phyloP scores from a whole-genome alignment of 2,888 invertebrate species.

The Parnassius apollo region DNA sequence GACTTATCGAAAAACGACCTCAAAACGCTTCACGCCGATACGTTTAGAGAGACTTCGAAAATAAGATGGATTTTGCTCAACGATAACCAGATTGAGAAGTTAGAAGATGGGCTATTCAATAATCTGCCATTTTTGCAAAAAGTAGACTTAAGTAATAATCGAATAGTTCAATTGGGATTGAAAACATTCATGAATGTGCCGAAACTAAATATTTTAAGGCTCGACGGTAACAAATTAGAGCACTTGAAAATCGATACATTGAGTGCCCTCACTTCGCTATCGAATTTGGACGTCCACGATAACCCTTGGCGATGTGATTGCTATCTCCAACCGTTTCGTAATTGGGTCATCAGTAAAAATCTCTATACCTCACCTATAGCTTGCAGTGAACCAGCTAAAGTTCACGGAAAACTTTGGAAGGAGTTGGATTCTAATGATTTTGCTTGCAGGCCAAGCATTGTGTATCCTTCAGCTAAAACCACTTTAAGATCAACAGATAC shows the following conservation, averaged over 20 bases:
- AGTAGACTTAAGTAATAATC: conserved; percentile 89
- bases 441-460: conserved; percentile 90
- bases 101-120: conserved; percentile 89
- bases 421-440: conserved; percentile 86
- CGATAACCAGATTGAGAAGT: conserved; percentile 86
- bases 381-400: conserved; percentile 85
- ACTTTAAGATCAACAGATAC: conserved; percentile 83
- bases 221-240: conserved; percentile 88
- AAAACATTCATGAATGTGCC: conserved; percentile 87
- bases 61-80: conserved; percentile 87
- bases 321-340: conserved; percentile 87
- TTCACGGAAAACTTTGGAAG: conserved; percentile 87
- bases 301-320: conserved; percentile 96
- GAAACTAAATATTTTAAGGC: conserved; percentile 83
- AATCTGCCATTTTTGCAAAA: conserved; percentile 87
- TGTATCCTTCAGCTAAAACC: conserved; percentile 82
- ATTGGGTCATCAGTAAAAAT: conserved; percentile 87
- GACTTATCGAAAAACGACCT: conserved; percentile 90
- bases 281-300: conserved; percentile 87
- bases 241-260: conserved; percentile 84
- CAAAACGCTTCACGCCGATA: conserved; percentile 83
- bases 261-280: conserved; percentile 83
- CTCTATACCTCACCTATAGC: conserved; percentile 88
- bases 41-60: conserved; percentile 86
- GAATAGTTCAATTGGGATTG: conserved; percentile 84